A percentile compares a stretch with the other conserved stretches of the same genome.
These are phyloP conservation scores for Halichoerus grypus DNA, from an alignment of 2,113 vertebrate genomes.

Conservation along the genomic window DNA sequence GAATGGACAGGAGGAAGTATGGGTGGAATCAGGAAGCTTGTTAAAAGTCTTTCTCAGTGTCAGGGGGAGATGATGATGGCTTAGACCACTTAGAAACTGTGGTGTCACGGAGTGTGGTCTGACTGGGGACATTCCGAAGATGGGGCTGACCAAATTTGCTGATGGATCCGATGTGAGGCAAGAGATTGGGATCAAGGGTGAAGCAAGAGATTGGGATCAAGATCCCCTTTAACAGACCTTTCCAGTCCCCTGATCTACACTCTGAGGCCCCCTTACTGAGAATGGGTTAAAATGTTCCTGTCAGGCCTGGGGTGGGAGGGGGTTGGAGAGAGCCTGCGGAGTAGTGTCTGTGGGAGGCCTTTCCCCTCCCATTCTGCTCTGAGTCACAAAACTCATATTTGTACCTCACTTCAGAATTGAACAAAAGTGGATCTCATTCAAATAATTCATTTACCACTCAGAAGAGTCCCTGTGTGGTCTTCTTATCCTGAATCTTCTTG, in stretches of 20 bases:
- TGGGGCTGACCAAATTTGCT: neutral
- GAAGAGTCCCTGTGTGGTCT: rapidly evolving
- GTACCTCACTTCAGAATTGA: neutral
- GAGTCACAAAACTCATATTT: neutral
- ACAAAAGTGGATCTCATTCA: neutral
- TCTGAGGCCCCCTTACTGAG: no score
- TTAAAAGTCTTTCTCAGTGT: neutral
- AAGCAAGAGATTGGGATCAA: neutral
- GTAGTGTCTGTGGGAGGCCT: neutral
- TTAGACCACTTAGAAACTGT: neutral
- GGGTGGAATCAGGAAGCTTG: neutral
- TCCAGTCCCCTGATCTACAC: neutral
- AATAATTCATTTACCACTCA: neutral
- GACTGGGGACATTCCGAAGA: neutral
- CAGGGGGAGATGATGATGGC: neutral
- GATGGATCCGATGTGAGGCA: neutral
- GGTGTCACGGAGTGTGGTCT: neutral
- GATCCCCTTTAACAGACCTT: neutral
- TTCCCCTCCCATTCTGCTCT: neutral
- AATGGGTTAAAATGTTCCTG: neutral
- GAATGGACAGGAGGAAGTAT: neutral
- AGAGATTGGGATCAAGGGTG: neutral
- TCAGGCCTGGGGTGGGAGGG: rapidly evolving
- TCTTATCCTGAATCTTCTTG: neutral
- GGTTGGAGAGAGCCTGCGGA: neutral